Percentiles rank a stretch among this genome's conserved stretches.
These are phyloP conservation scores for Drosophila subpulchrella DNA, from an alignment of 1,140 invertebrate species.

Conservation along the genomic window DNA sequence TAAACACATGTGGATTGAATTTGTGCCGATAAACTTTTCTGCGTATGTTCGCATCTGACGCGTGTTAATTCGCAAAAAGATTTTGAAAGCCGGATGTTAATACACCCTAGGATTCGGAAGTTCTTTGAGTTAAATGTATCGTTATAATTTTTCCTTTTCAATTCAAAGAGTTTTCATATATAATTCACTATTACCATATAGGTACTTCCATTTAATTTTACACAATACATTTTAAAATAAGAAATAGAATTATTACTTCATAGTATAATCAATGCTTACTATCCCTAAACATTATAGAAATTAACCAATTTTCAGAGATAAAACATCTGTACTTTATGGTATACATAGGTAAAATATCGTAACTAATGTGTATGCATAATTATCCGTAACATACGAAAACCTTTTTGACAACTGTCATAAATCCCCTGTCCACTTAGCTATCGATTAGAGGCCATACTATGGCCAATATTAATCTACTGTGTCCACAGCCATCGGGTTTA, in stretches of 20 bases:
- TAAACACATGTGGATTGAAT: constrained; percentile 2
- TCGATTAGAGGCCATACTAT: constrained; percentile 7
- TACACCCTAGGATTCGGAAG: not conserved
- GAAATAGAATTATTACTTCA: too few relatives aligned
- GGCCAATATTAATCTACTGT: constrained; percentile 13
- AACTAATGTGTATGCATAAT: not conserved
- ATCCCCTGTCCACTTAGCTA: not conserved
- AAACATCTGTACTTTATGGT: too few relatives aligned
- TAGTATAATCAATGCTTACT: too few relatives aligned
- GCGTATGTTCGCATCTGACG: not conserved
- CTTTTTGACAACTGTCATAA: not conserved
- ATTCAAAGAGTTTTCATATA: too few relatives aligned
- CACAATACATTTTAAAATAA: too few relatives aligned
- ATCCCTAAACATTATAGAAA: too few relatives aligned
- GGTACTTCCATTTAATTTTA: too few relatives aligned
- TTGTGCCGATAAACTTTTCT: not conserved
- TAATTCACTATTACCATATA: too few relatives aligned
- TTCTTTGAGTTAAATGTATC: not conserved
- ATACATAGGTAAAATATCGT: too few relatives aligned
- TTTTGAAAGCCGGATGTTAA: not conserved
- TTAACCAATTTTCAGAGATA: too few relatives aligned
- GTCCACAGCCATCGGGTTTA: constrained; percentile 6
- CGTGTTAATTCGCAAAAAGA: not conserved
- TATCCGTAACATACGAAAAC: not conserved
- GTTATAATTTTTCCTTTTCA: too few relatives aligned